Conservation (phyloP, 2,113 vertebrate species). For the Rhynchomys soricoides region DNA sequence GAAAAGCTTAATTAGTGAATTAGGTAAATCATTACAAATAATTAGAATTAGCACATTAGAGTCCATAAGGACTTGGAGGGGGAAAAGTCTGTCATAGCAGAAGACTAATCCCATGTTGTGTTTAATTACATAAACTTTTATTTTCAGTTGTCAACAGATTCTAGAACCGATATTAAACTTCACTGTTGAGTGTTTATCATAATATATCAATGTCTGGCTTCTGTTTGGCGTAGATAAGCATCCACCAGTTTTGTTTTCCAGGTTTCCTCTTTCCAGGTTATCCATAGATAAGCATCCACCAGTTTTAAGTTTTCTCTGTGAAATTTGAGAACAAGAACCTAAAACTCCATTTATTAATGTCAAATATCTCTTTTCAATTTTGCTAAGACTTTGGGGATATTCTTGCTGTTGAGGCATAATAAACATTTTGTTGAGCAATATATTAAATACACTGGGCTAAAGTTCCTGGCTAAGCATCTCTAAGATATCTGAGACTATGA, state of each 20-base stretch:
- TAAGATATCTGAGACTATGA: not conserved
- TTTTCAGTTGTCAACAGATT: not conserved
- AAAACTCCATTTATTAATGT: not conserved
- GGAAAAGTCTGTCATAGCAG: not conserved
- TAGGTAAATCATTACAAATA: constrained; percentile 12
- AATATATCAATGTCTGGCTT: not conserved
- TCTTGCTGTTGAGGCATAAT: constrained; percentile 11
- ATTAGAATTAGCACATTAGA: not conserved
- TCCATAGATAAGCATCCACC: too few species aligned
- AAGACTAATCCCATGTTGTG: not conserved
- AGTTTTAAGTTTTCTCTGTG: not conserved
- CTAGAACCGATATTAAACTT: not conserved
- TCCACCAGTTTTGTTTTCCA: constrained; percentile 10
- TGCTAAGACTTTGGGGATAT: not conserved
- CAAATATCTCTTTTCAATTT: constrained; percentile 15
- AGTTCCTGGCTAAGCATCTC: not conserved
- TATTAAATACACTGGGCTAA: constrained; percentile 13
- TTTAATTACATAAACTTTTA: not conserved
- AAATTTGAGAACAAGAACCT: not conserved
- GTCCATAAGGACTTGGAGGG: not conserved
- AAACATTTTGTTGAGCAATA: not conserved
- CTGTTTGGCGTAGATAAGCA: not conserved
- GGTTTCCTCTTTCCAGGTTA: too few species aligned
- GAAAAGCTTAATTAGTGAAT: constrained; percentile 10
- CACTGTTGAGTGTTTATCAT: not conserved